phyloP scores from a whole-genome alignment of 2,113 vertebrate genomes.

The Diphyllodes magnificus region DNA sequence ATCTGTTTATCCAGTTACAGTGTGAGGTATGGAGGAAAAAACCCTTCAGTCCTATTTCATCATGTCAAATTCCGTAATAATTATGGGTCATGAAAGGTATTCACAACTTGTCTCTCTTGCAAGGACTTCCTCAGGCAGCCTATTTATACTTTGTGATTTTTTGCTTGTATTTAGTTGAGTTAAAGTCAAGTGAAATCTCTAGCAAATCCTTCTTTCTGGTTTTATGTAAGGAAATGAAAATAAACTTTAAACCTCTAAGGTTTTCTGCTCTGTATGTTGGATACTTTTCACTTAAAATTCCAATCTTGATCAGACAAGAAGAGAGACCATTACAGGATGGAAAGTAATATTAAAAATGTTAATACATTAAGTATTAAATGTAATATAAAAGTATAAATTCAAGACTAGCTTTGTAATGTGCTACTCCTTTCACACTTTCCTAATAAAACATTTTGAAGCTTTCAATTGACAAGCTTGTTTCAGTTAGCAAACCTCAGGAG shows the following conservation, averaged over 20 bases:
- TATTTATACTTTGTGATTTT: neutral
- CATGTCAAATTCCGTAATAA: neutral
- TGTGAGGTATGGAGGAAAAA: neutral
- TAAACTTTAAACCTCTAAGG: neutral
- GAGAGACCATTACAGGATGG: neutral
- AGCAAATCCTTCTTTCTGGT: neutral
- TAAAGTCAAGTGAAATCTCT: neutral
- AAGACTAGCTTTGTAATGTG: neutral
- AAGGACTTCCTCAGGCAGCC: neutral
- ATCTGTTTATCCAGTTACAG: neutral
- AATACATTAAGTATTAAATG: neutral
- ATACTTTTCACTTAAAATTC: neutral
- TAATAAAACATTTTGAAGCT: neutral
- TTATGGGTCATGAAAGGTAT: neutral
- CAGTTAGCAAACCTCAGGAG: neutral
- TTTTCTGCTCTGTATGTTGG: neutral
- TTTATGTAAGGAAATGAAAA: neutral
- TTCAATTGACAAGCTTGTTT: neutral
- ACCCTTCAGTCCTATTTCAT: neutral
- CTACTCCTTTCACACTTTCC: neutral
- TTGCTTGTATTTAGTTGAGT: neutral
- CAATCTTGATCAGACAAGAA: neutral
- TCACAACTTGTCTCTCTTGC: neutral
- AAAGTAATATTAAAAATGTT: neutral
- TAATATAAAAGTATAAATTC: neutral